Base-by-base conservation (phyloP, 1,140 invertebrate species). In the Melitaea cinxia region DNA sequence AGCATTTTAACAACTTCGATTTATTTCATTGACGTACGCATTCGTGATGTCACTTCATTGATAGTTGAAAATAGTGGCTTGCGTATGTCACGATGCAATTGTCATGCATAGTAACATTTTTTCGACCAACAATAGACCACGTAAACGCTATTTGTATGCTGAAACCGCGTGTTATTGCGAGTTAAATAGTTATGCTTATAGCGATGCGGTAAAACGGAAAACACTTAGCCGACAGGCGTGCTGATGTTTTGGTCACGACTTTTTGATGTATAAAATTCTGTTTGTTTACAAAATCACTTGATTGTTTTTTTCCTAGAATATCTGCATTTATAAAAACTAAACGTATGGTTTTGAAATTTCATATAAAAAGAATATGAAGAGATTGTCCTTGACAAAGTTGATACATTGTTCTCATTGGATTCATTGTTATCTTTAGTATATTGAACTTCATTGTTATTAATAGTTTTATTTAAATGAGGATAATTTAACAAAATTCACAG, bases 81-180 rank as follows among this genome's bases (percentile, higher is more conserved):
- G 45, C 57, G 15, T 35, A 50, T 45, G 57, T 33, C 57, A 59
- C 45, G 57, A 59, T 30, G 47, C 26, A 24, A 59, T 59, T 59
- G 14, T 15, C 24, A 50, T 50, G 15, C 57, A 14, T 17, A 19
- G 23, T 15, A 15, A 49, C 42, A 59, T 58, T 59, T 58, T 59
- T 59, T 59, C 10, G 17, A 59, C 57, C 15, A 42, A 10, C 37
- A 17, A 57, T 49, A 47, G 26, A 50, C 45, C 54, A 50, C 57
- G 57, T 59, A 59, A 69, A 50, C 33, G 59, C 52, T 39, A 65
- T 70, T 69, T 55, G 56, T 63, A 61, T 65, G 42, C 57, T 56
- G 57, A 55, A 68, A 68, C 42, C 62, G 62, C 61, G 26, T 21
- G 23, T 19, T 23, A 55, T 45, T 28, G 39, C 24, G 42, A 37